Percentiles rank a stretch among this genome's conserved stretches.
Evolutionary conservation across 2,888 invertebrate species (phyloP).

Genomic region (Platypus cylindrus): DNA sequence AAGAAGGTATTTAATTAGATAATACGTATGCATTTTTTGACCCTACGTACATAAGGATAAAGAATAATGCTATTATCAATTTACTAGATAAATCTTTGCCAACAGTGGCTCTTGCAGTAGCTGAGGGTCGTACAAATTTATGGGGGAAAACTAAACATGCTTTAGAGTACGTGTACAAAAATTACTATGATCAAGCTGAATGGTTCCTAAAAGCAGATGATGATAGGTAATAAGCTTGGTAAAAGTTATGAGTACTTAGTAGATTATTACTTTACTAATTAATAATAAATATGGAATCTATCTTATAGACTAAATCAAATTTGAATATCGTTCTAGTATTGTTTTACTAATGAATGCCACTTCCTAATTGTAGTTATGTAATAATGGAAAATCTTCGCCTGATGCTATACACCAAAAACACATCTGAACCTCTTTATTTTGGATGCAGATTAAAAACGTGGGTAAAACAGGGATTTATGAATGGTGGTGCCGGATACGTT

Average conservation of each 20-base stretch:
- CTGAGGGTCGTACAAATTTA: constrained; percentile 80
- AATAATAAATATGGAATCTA: too few species aligned
- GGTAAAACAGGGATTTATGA: constrained; percentile 78
- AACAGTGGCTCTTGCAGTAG: constrained; percentile 66
- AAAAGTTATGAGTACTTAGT: too few species aligned
- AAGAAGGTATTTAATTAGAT: constrained; percentile 43
- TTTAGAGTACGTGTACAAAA: constrained; percentile 73
- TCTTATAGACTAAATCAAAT: too few species aligned
- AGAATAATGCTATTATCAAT: not conserved
- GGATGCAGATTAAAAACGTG: constrained; percentile 82
- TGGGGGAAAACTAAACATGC: constrained; percentile 98
- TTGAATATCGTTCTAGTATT: too few species aligned
- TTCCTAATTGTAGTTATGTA: constrained; percentile 56
- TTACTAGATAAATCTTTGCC: constrained; percentile 57
- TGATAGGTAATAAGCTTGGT: constrained; percentile 61
- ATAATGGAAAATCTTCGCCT: constrained; percentile 92
- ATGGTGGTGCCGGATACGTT: constrained; percentile 90
- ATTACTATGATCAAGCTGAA: constrained; percentile 76
- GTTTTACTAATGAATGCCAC: too few species aligned
- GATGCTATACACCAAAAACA: constrained; percentile 65
- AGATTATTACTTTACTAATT: too few species aligned
- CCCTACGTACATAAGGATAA: too few species aligned
- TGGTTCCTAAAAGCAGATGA: constrained; percentile 99
- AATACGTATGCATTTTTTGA: not conserved
- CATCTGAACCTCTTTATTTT: constrained; percentile 70